phyloP scores from a whole-genome alignment of 1,140 invertebrate species.

The Odontomachus brunneus region DNA sequence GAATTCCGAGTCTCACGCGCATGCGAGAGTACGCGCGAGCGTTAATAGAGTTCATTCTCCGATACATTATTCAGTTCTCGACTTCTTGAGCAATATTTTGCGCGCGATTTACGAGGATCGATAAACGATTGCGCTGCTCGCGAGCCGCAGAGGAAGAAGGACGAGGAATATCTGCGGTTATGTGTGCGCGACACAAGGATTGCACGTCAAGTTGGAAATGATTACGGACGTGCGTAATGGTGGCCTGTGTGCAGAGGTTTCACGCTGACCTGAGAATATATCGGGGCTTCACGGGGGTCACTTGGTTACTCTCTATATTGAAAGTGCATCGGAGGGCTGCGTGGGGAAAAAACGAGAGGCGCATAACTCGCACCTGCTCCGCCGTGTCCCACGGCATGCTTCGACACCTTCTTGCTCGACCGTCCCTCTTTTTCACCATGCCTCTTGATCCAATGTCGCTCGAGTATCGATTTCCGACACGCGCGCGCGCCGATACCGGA shows the following conservation, averaged over 20 bases:
- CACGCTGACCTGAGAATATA: no score
- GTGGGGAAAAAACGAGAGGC: slow-evolving; percentile 5
- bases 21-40: no score
- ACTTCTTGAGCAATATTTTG: not conserved
- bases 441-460: slow-evolving; percentile 57
- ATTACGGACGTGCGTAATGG: not conserved
- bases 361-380: slow-evolving; percentile 51
- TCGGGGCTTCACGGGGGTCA: not conserved
- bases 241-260: not conserved
- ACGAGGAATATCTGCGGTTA: not conserved
- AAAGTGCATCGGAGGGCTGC: slow-evolving; percentile 16
- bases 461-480: slow-evolving; percentile 38
- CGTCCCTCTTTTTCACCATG: slow-evolving; percentile 16
- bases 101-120: not conserved
- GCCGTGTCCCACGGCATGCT: slow-evolving; percentile 47
- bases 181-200: not conserved
- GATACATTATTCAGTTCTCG: slow-evolving; percentile 9
- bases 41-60: slow-evolving; percentile 36
- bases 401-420: slow-evolving; percentile 34
- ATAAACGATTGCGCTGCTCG: not conserved
- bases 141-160: not conserved
- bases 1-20: no score
- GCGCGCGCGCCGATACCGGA: not conserved
- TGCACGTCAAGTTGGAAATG: not conserved
- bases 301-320: no score